Evolutionary conservation across 2,888 invertebrate genomes (phyloP), one percentile per base, ranked within the genome.

Genomic region (Pollenia labialis): DNA sequence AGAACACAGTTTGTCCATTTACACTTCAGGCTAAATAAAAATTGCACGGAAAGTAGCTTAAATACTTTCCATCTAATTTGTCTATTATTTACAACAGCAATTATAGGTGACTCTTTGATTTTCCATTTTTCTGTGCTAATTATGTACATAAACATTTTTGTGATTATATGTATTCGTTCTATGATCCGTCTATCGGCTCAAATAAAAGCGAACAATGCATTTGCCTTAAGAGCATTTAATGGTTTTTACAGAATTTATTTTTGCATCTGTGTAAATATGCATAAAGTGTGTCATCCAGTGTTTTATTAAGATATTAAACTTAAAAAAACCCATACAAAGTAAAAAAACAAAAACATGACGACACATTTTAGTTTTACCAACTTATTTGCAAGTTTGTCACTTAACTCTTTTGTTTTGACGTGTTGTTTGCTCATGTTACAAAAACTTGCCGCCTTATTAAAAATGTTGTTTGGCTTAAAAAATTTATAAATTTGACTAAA

Each of bases 401-500:
- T 82, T 79, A 84, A 88, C 85, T 88, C 88, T 88, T 89, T 85
- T 87, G 85, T 81, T 84, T 87, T 69, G 44, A 77, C 68, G 50
- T 77, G 32, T 18, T 72, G 16, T 56, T 81, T 46, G 40, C 46
- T 56, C 16, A 81, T 18, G 11, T 81, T 44, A 66, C 58, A 74
- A 44, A 44, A 72, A 40, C 11, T 40, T 23, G 40, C 58, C 74
- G 66, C 42, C 11, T 58, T 58, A 62, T 44, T 14, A 71, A 54
- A 18, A 72, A 40, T 14, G 44, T 40, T 48, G 68, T 32, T 18
- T 23, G 23, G 12, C n/a, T n/a, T n/a, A n/a, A n/a, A n/a, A n/a
- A n/a, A n/a, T n/a, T 14, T 8, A n/a, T 11, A n/a, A 46, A 56
- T 32, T 48, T 76, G 3, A 10, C 23, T 16, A 12, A 50, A 32